Conservation (phyloP, 2,888 invertebrate species). For the Ormyrus rosae region DNA sequence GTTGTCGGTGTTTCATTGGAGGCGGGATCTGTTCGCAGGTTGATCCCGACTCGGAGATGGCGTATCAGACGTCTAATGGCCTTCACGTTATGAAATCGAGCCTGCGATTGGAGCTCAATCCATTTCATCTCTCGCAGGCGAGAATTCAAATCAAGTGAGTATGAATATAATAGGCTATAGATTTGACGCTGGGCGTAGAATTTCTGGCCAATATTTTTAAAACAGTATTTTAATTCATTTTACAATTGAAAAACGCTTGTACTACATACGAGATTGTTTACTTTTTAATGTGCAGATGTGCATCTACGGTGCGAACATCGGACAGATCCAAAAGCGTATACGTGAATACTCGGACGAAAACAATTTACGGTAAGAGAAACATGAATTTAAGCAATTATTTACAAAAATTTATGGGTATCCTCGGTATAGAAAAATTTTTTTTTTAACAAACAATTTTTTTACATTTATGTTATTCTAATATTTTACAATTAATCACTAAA, state of each 20-base stretch:
- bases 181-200: no score
- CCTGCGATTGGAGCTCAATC: constrained; percentile 73
- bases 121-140: constrained; percentile 71
- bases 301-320: constrained; percentile 65
- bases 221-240: no score
- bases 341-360: constrained; percentile 64
- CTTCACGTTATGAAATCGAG: constrained; percentile 74
- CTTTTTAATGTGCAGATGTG: constrained; percentile 65
- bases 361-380: constrained; percentile 67
- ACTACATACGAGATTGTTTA: not conserved
- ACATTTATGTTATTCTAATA: no score
- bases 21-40: constrained; percentile 65
- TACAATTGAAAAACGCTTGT: no score
- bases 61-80: constrained; percentile 65
- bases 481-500: no score
- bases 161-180: not conserved
- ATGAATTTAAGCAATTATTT: no score
- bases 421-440: no score
- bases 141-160: constrained; percentile 72
- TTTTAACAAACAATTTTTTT: no score
- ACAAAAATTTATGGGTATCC: no score
- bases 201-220: no score
- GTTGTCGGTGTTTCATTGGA: not conserved
- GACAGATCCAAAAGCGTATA: constrained; percentile 60
- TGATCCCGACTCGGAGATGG: constrained; percentile 69